Evolutionary conservation across 2,888 invertebrate species (phyloP).

Genomic region (Synergus umbraculus): DNA sequence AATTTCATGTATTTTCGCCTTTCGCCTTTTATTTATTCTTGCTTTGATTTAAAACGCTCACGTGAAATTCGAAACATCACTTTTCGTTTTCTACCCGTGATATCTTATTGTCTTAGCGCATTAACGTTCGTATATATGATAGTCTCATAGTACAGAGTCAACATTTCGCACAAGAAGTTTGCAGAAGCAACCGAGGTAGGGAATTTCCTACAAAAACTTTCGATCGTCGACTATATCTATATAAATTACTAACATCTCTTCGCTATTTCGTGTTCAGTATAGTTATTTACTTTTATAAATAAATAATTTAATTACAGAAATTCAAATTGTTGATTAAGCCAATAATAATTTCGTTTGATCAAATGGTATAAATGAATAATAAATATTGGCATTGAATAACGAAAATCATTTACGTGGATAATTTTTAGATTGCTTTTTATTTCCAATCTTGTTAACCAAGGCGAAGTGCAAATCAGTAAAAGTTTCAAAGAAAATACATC

Average conservation of each 20-base stretch:
- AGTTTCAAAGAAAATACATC: slow-evolving; percentile 5
- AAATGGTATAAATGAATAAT: too few relatives aligned
- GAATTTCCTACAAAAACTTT: slow-evolving; percentile 23
- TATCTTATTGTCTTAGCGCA: slow-evolving; percentile 31
- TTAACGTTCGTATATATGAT: slow-evolving; percentile 30
- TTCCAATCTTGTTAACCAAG: not conserved
- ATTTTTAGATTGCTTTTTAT: not conserved
- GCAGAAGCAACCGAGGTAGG: slow-evolving; percentile 10
- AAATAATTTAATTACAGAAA: not conserved
- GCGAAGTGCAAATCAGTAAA: not conserved
- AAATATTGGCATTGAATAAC: too few relatives aligned
- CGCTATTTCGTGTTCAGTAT: not conserved
- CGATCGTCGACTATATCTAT: slow-evolving; percentile 7
- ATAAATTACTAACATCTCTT: not conserved
- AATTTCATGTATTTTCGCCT: not conserved
- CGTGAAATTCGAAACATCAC: not conserved
- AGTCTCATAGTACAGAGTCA: slow-evolving; percentile 18
- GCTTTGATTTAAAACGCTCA: slow-evolving; percentile 2
- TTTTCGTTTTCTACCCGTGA: slow-evolving; percentile 7
- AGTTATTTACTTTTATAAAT: not conserved
- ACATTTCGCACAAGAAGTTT: slow-evolving; percentile 29
- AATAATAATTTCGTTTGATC: too few relatives aligned
- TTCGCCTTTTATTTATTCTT: not conserved
- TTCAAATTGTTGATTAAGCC: too few relatives aligned
- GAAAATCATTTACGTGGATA: not conserved